Evolutionary conservation across 2,797 vertebrate species (phyloP).

Genomic region (Rhyacichthys aspro): DNA sequence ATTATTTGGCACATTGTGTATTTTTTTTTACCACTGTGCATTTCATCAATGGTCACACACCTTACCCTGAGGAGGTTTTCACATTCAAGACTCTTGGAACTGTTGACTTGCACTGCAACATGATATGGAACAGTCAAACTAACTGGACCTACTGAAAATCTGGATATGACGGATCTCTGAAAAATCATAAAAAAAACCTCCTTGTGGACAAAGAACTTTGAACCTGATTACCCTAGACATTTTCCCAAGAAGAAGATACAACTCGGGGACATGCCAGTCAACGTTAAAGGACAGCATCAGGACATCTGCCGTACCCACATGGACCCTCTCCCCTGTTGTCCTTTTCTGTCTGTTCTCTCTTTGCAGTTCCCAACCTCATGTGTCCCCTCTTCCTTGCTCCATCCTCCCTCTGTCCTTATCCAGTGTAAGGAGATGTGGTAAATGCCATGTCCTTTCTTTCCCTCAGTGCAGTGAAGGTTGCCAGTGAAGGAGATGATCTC

Average conservation of each 20-base stretch:
- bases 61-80: conserved; percentile 9
- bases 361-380: conserved; percentile 4
- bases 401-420: conserved; percentile 27
- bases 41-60: background rate
- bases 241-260: conserved; percentile 18
- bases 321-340: conserved; percentile 20
- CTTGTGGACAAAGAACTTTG: conserved; percentile 18
- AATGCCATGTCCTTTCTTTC: conserved; percentile 87
- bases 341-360: conserved; percentile 2
- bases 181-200: conserved; percentile 4
- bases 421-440: conserved; percentile 73
- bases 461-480: conserved; percentile 91
- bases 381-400: conserved; percentile 7
- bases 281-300: conserved; percentile 9
- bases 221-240: conserved; percentile 3
- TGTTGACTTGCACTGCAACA: background rate
- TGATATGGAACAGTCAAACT: background rate
- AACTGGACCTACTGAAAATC: background rate
- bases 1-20: conserved; percentile 7
- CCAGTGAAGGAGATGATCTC: conserved; percentile 86
- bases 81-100: conserved; percentile 8
- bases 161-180: conserved; percentile 1
- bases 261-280: conserved; percentile 13
- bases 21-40: conserved; percentile 7
- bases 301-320: conserved; percentile 7